Base-by-base conservation (phyloP, 2,888 invertebrate species). In the Syritta pipiens region DNA sequence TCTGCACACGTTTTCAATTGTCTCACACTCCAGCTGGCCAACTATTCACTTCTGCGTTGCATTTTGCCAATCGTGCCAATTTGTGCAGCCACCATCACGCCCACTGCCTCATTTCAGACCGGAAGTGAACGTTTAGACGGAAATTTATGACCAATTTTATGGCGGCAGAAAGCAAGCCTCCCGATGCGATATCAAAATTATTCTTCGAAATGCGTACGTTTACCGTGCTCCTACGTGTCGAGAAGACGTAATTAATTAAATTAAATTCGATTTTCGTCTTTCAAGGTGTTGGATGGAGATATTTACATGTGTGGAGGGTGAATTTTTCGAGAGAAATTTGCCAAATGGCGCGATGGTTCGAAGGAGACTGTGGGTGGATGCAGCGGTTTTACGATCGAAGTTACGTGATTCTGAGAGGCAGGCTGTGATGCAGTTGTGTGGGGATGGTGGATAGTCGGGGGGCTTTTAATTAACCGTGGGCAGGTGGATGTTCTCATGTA, bases 101-200 rank as follows among this genome's bases (percentile, higher is more conserved):
- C 37, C 10, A 4, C 7, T 22, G 35, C 7, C 6, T 46, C 22
- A 46, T 46, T 46, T 9, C 32, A 1, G 24, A 48, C 35, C 46
- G 24, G 60, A 26, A 60, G 24, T 19, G 17, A 14, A 24, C 26
- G 48, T 60, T 48, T 60, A 48, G 32, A 35, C 2, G 35, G 9
- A 26, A 48, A 48, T 60, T 48, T 37, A 48, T 48, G 35, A 60
- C 48, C 48, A 37, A 48, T 60, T 60, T n/a, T n/a, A n/a, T n/a
- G n/a, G n/a, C n/a, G n/a, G n/a, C n/a, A n/a, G n/a, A n/a, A n/a
- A n/a, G n/a, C n/a, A n/a, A n/a, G n/a, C n/a, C 44, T 44, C 17
- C 19, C 19, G 57, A 57, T 57, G n/a, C n/a, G 42, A 35, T 17
- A 35, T 10, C 35, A 46, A 48, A 60, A 60, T 28, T 60, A 48